Evolutionary conservation across 2,888 invertebrate genomes (phyloP), one percentile per base, ranked within the genome.

Genomic region (Embidobia sp.): DNA sequence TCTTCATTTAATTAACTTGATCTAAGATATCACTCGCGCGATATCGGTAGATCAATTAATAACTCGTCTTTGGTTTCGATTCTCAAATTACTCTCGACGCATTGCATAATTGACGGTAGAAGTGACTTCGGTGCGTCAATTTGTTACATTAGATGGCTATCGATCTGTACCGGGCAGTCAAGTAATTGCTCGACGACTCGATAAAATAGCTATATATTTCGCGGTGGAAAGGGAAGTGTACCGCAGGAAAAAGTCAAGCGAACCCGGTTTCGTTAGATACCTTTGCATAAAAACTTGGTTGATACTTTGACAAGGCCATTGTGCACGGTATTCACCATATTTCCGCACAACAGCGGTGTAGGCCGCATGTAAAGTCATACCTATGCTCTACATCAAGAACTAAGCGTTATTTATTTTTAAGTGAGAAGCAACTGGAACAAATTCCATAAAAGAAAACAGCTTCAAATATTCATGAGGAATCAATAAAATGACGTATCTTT

Each of bases 21-120:
- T 31, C 22, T 13, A 5, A 18, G 18, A 26, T 55, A 40, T 53
- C 55, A 1, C 10, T 66, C 7, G 26, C 29, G 31, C 16, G 15
- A 33, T 53, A 55, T 66, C 48, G 53, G 69, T 75, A 64, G 57
- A 29, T 59, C 61, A 37, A 73, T 76, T 78, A 78, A 78, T 77
- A 46, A 53, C 40, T 64, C 66, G 66, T 76, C 49, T 79, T 46
- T 10, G 19, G 18, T 66, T 42, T 42, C 64, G 11, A 64, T 31
- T 51, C 42, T 49, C 26, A 13, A 42, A 42, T 51, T 51, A 51
- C 64, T 18, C 19, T 51, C 42, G 10, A 13, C 13, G 16, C 22
- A 33, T 7, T 40, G 31, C 29, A 22, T 13, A 51, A 51, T 61
- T 48, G 48, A 64, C 33, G 29, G 64, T 46, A 69, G 66, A 66